phyloP scores from a whole-genome alignment of 2,888 invertebrate species.

The Nesidiocoris tenuis region DNA sequence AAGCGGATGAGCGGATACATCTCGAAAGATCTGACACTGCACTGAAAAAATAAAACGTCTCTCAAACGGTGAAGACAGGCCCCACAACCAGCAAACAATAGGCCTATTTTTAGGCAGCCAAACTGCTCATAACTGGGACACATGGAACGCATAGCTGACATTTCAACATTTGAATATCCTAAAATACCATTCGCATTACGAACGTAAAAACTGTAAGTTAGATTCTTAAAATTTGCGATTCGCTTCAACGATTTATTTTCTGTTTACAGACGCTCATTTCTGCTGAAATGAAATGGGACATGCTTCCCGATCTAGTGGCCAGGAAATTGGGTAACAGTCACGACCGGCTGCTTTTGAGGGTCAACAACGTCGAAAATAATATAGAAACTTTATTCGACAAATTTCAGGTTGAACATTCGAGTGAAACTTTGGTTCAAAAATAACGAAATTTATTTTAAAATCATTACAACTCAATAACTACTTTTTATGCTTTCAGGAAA shows the following conservation, averaged over 20 bases:
- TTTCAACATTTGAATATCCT: slow-evolving; percentile 15
- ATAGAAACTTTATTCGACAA: slow-evolving; percentile 51
- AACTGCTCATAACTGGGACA: slow-evolving; percentile 26
- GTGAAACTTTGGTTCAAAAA: too few species aligned
- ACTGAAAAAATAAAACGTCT: slow-evolving; percentile 19
- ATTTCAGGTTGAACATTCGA: slow-evolving; percentile 9
- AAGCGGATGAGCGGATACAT: slow-evolving; percentile 24
- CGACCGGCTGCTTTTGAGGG: slow-evolving; percentile 55
- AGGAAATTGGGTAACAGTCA: slow-evolving; percentile 56
- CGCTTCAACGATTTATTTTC: too few species aligned
- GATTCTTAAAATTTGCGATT: too few species aligned
- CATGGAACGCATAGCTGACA: background rate
- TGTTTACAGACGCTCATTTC: slow-evolving; percentile 50
- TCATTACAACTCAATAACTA: too few species aligned
- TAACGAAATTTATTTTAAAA: too few species aligned
- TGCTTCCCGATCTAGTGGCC: slow-evolving; percentile 54
- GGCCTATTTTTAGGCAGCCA: slow-evolving; percentile 27
- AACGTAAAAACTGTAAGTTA: background rate
- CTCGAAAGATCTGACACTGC: slow-evolving; percentile 15
- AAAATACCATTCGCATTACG: background rate
- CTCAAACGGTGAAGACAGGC: slow-evolving; percentile 18
- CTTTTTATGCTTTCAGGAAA: slow-evolving; percentile 25
- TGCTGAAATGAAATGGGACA: slow-evolving; percentile 56
- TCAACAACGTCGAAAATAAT: slow-evolving; percentile 55
- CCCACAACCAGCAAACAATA: slow-evolving; percentile 25